A percentile compares a stretch with the other conserved stretches of the same genome.
Conservation (phyloP, 2,113 vertebrate genomes). For the Daphoenositta chrysoptera region DNA sequence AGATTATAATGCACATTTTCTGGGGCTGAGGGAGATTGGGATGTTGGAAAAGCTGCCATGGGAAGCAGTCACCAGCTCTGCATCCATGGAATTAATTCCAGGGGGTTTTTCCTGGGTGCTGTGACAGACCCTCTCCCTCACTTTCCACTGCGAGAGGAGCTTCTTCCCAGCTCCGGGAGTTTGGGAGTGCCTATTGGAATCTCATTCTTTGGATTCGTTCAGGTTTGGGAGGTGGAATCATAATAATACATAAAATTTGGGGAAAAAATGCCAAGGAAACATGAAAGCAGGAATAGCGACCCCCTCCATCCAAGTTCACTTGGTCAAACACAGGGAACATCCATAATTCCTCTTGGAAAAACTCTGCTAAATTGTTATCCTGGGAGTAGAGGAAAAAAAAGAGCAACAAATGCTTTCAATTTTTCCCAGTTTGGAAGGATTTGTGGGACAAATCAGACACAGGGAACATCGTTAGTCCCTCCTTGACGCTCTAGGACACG, state of each 20-base stretch:
- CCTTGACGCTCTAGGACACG: no score
- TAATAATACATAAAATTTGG: not conserved
- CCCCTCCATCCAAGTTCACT: not conserved
- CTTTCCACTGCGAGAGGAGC: accelerated
- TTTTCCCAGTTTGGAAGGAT: not conserved
- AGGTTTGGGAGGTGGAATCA: not conserved
- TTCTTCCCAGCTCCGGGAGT: not conserved
- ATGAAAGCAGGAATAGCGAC: not conserved
- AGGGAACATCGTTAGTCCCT: not conserved
- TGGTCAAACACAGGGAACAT: not conserved
- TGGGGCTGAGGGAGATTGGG: not conserved
- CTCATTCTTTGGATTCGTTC: not conserved
- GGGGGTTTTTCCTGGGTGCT: not conserved
- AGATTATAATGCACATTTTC: conserved; percentile 3
- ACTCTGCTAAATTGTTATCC: not conserved
- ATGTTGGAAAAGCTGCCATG: no score
- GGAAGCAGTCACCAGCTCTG: not conserved
- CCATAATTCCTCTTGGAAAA: not conserved
- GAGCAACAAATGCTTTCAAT: accelerated
- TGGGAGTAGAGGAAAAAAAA: not conserved
- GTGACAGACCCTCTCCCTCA: not conserved
- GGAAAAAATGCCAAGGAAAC: accelerated
- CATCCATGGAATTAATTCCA: not conserved
- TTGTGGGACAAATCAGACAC: not conserved
- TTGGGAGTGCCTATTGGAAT: not conserved